phyloP scores from a whole-genome alignment of 2,797 vertebrate genomes.

The Cercopithecus diana region DNA sequence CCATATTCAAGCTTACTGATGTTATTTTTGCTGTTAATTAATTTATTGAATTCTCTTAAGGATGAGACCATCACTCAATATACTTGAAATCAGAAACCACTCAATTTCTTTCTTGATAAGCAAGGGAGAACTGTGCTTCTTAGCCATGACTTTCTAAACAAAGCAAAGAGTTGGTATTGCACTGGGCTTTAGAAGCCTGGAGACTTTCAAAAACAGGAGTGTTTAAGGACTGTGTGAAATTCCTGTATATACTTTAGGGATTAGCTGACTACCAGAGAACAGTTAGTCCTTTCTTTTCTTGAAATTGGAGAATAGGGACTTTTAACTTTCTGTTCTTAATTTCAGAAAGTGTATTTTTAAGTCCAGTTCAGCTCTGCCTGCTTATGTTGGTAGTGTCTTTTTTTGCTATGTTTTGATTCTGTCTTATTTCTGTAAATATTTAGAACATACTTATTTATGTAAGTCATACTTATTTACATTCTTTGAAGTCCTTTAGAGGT shows the following conservation, averaged over 20 bases:
- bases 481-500: not conserved
- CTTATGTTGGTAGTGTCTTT: constrained; percentile 7
- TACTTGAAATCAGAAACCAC: not conserved
- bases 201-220: not conserved
- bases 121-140: not conserved
- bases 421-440: constrained; percentile 19
- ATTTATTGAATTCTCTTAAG: constrained; percentile 17
- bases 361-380: not conserved
- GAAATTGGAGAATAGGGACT: constrained; percentile 26
- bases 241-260: constrained; percentile 28
- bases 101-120: not conserved
- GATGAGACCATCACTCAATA: not conserved
- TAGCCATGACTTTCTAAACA: not conserved
- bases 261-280: constrained; percentile 42
- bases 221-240: constrained; percentile 23
- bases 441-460: not conserved
- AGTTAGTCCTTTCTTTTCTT: constrained; percentile 31
- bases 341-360: constrained; percentile 40
- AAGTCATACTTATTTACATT: not conserved
- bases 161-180: not conserved
- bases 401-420: constrained; percentile 2
- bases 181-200: not conserved
- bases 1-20: not conserved
- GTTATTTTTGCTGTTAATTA: not conserved
- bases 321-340: constrained; percentile 39